These are phyloP conservation scores for Danio kyathit DNA, from an alignment of 2,797 vertebrate genomes.

Conservation along the genomic window DNA sequence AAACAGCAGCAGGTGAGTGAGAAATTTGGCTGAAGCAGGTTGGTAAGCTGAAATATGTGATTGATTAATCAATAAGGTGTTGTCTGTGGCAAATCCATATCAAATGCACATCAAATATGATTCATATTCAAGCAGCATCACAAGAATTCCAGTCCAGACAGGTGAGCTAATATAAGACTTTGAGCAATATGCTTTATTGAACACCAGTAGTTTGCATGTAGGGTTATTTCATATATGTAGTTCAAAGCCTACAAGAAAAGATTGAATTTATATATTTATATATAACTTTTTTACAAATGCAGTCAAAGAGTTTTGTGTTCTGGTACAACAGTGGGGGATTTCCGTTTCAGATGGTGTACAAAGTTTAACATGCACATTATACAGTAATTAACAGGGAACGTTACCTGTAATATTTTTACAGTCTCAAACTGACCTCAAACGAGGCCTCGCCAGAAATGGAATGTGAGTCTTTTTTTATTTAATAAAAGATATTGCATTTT, in stretches of 20 bases:
- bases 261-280: conserved; percentile 86
- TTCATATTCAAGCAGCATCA: neutral
- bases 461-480: conserved; percentile 50
- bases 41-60: neutral
- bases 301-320: conserved; percentile 64
- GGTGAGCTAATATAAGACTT: conserved; percentile 78
- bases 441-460: conserved; percentile 50
- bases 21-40: neutral
- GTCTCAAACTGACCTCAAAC: conserved; percentile 53
- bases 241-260: conserved; percentile 86
- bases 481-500: conserved; percentile 58
- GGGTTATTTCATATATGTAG: conserved; percentile 83
- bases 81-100: neutral
- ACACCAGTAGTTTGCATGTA: conserved; percentile 82
- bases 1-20: neutral
- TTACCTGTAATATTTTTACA: conserved; percentile 77
- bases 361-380: conserved; percentile 86
- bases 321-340: conserved; percentile 63
- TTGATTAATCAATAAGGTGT: neutral
- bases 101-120: conserved; percentile 3
- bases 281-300: conserved; percentile 85
- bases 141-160: conserved; percentile 45
- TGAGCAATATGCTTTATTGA: conserved; percentile 86
- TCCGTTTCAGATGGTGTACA: conserved; percentile 73
- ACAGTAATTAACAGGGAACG: conserved; percentile 73